phyloP scores from a whole-genome alignment of 2,797 vertebrate genomes.

The Coccyzus lansbergi region DNA sequence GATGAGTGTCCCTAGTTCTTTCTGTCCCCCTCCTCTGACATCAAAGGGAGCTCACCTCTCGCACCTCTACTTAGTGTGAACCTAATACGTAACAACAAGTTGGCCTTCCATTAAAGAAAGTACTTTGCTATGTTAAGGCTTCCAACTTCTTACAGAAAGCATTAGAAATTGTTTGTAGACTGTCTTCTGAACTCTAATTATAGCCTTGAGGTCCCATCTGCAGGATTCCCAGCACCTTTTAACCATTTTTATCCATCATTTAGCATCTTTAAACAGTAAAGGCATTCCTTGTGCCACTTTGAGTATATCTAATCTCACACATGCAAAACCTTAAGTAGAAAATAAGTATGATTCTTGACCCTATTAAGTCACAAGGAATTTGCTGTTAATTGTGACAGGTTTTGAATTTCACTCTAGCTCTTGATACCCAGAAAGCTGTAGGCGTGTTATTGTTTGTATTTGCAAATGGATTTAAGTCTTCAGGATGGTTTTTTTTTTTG shows the following conservation, averaged over 20 bases:
- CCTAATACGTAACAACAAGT: accelerated
- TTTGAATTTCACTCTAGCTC: background rate
- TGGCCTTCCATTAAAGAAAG: background rate
- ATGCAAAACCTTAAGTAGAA: background rate
- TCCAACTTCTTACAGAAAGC: background rate
- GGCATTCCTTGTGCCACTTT: background rate
- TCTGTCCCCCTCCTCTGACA: background rate
- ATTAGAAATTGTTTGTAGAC: background rate
- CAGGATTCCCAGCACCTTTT: background rate
- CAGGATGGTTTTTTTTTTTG: background rate
- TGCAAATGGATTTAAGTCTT: background rate
- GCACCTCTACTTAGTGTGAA: background rate
- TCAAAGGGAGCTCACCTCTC: background rate
- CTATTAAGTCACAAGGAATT: background rate
- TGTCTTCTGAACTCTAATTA: background rate
- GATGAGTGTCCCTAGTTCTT: background rate
- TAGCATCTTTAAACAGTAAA: background rate
- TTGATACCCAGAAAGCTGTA: background rate
- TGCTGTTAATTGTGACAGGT: background rate
- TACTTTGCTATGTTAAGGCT: background rate
- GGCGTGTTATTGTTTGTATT: background rate
- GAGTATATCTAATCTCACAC: background rate
- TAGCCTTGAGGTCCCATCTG: background rate
- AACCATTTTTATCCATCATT: background rate
- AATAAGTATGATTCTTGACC: background rate